Percentiles rank a stretch among this genome's conserved stretches.
phyloP scores from a whole-genome alignment of 2,797 vertebrate genomes.

The Thaleichthys pacificus region DNA sequence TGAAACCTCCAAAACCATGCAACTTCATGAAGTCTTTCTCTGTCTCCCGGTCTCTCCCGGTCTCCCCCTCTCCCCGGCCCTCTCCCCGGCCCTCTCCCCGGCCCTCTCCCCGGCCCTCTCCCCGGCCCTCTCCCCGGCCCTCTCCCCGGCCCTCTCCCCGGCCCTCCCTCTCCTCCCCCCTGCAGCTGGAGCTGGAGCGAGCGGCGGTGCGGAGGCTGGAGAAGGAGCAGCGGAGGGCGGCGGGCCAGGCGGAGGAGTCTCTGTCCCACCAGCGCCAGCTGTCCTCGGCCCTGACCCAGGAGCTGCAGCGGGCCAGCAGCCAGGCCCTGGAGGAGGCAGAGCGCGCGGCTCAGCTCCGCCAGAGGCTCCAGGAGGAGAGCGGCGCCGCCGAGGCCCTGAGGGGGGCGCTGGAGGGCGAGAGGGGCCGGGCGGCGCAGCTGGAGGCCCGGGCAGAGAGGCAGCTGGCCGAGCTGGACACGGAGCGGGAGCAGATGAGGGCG shows the following conservation, averaged over 20 bases:
- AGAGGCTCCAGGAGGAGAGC: constrained; percentile 83
- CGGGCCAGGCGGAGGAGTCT: constrained; percentile 85
- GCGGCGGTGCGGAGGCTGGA: constrained; percentile 85
- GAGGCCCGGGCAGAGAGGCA: constrained; percentile 87
- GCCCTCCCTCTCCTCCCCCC: constrained; percentile 10
- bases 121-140: not conserved
- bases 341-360: constrained; percentile 79
- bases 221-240: constrained; percentile 83
- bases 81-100: constrained; percentile 2
- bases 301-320: constrained; percentile 89
- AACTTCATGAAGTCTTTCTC: constrained; percentile 10
- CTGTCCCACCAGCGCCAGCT: constrained; percentile 89
- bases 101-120: constrained; percentile 17
- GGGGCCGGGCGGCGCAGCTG: constrained; percentile 75
- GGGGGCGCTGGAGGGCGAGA: constrained; percentile 80
- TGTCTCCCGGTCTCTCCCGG: not conserved
- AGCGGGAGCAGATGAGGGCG: constrained; percentile 83
- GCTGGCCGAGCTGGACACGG: constrained; percentile 85
- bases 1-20: no score
- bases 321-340: constrained; percentile 90
- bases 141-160: constrained; percentile 2
- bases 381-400: constrained; percentile 76
- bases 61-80: not conserved
- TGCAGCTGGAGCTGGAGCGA: constrained; percentile 70
- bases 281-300: constrained; percentile 84